These are phyloP conservation scores for Phorcus lineatus DNA, from an alignment of 2,888 invertebrate species.

Conservation along the genomic window DNA sequence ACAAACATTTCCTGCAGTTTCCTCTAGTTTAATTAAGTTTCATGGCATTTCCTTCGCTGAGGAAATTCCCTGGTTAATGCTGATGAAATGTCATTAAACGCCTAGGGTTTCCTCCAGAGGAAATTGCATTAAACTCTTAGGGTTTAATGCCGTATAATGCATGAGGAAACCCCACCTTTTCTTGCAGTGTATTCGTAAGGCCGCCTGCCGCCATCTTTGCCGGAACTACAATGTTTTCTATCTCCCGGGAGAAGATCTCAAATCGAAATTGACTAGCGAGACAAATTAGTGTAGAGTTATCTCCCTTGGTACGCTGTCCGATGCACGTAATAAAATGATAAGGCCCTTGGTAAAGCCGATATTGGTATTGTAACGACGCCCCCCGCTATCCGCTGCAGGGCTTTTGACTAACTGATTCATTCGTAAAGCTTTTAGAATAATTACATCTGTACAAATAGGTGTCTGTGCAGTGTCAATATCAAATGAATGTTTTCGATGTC, in stretches of 20 bases:
- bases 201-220: conserved; percentile 16
- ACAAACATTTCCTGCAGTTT: no score
- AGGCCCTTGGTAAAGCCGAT: not conserved
- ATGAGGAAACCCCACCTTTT: no score
- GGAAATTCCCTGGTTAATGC: no score
- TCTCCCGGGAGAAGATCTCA: conserved; percentile 11
- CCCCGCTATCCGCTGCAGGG: not conserved
- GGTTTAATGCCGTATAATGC: no score
- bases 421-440: conserved; percentile 15
- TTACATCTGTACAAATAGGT: conserved; percentile 11
- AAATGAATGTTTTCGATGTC: not conserved
- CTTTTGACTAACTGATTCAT: not conserved
- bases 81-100: no score
- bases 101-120: no score
- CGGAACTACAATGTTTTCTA: conserved; percentile 18
- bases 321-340: conserved; percentile 11
- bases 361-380: not conserved
- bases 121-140: no score
- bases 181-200: no score
- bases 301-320: conserved; percentile 7
- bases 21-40: no score
- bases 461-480: not conserved
- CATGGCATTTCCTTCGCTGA: no score
- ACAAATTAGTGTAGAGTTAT: conserved; percentile 1
- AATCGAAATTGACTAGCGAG: conserved; percentile 16